Conservation (phyloP, 1,140 invertebrate species). For the Aphis gossypii region DNA sequence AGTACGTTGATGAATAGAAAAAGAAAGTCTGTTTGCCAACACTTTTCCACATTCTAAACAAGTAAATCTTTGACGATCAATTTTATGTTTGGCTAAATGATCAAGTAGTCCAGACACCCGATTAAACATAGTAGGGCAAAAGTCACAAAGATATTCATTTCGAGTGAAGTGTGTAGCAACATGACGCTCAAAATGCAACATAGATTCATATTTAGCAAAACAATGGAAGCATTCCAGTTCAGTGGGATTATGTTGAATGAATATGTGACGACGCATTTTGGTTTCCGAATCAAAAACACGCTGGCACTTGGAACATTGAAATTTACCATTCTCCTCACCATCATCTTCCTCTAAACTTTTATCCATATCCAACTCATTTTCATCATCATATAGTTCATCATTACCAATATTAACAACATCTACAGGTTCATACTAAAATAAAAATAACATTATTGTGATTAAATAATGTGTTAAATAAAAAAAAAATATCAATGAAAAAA, state of each 20-base stretch:
- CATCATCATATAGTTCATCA: slow-evolving; percentile 32
- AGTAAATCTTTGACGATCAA: slow-evolving; percentile 48
- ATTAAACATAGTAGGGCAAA: slow-evolving; percentile 55
- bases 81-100: slow-evolving; percentile 56
- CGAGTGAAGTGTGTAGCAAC: slow-evolving; percentile 37
- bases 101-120: slow-evolving; percentile 43
- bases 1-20: slow-evolving; percentile 65
- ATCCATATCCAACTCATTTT: not conserved
- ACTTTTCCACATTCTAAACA: slow-evolving; percentile 54
- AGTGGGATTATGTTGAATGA: slow-evolving; percentile 40
- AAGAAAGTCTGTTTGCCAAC: slow-evolving; percentile 55
- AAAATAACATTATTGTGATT: not conserved
- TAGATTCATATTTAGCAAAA: slow-evolving; percentile 40
- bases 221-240: slow-evolving; percentile 56
- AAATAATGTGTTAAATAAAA: not conserved
- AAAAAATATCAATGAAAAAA: not conserved
- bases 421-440: slow-evolving; percentile 12
- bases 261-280: slow-evolving; percentile 57
- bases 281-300: slow-evolving; percentile 46
- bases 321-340: slow-evolving; percentile 13
- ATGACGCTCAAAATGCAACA: slow-evolving; percentile 54
- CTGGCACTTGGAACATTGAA: slow-evolving; percentile 47
- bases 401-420: not conserved
- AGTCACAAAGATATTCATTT: slow-evolving; percentile 55
- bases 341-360: not conserved